Evolutionary conservation across 2,888 invertebrate genomes (phyloP), one percentile per base, ranked within the genome.

Genomic region (Slavum lentiscoides): DNA sequence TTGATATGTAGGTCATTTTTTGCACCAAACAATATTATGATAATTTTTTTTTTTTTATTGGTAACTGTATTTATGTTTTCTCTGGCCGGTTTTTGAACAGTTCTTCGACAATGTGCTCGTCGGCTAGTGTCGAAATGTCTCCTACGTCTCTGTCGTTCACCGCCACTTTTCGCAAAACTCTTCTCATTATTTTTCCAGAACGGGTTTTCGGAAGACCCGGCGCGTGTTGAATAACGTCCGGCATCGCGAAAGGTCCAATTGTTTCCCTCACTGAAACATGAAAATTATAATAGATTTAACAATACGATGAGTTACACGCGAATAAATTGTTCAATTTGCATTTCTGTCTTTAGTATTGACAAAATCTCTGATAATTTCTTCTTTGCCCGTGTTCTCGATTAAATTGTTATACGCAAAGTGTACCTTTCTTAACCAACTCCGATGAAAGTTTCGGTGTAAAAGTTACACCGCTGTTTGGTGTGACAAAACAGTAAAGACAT

Each of bases 171-270:
- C 97, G 90, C 83, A 99, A 88, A 82, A 99, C 93, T 83, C 99
- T 90, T 82, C 99, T 90, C 95, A 99, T 98, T 83, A 99, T 98
- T 88, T 99, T 99, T 2, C 99, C 99, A 0, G 98, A 98, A 70
- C 98, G 90, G 0, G 98, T 98, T 88, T 98, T 98, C 0, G 99
- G 99, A 83, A 99, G 88, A 0, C 93, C 94, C 0, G 97, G 95
- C 0, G 98, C 97, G 86, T 94, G 91, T 84, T 99, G 98, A 82
- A 99, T 92, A 59, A 93, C 91, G 86, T 98, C 98, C 0, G 98
- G 98, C 85, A 93, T 91, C 0, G 98, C 98, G 87, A 99, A 97
- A 0, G 98, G 94, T 1, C 98, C 98, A 84, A 98, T 98, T 85
- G 94, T 92, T 84, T 92, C 91, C 69, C 98, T 91, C 0, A 98